Percentiles rank a stretch among this genome's conserved stretches.
Conservation (phyloP, 2,888 invertebrate genomes). For the Lithophane ornitopus region DNA sequence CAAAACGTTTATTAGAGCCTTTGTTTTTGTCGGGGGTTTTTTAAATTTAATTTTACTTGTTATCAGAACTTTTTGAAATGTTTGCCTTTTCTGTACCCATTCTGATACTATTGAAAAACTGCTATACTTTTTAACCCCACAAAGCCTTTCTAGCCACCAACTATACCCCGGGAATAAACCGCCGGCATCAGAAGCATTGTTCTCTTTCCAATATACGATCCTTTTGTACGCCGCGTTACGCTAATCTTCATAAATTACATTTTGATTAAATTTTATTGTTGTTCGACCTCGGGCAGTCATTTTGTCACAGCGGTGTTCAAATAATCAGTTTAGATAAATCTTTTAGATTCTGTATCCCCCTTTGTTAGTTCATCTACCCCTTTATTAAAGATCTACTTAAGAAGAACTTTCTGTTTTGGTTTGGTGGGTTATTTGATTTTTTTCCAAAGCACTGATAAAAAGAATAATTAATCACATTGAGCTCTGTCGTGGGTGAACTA, state of each 20-base stretch:
- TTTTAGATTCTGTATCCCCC: conserved; percentile 34
- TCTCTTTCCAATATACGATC: conserved; percentile 77
- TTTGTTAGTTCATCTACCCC: conserved; percentile 31
- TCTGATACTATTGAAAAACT: neutral
- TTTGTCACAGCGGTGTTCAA: conserved; percentile 49
- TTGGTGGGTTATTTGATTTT: neutral
- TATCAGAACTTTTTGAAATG: neutral
- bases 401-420: neutral
- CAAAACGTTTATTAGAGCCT: no score
- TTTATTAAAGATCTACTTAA: conserved; percentile 23
- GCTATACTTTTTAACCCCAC: neutral
- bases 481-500: neutral
- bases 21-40: no score
- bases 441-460: neutral
- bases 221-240: conserved; percentile 75
- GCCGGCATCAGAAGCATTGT: conserved; percentile 76
- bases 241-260: conserved; percentile 81
- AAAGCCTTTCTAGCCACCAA: conserved; percentile 64
- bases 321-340: conserved; percentile 54
- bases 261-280: conserved; percentile 76
- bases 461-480: neutral
- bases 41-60: no score
- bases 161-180: conserved; percentile 59
- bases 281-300: conserved; percentile 57
- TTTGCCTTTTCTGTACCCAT: neutral